Base-by-base conservation (phyloP, 2,113 vertebrate genomes). In the Myanophis thanlyinensis region DNA sequence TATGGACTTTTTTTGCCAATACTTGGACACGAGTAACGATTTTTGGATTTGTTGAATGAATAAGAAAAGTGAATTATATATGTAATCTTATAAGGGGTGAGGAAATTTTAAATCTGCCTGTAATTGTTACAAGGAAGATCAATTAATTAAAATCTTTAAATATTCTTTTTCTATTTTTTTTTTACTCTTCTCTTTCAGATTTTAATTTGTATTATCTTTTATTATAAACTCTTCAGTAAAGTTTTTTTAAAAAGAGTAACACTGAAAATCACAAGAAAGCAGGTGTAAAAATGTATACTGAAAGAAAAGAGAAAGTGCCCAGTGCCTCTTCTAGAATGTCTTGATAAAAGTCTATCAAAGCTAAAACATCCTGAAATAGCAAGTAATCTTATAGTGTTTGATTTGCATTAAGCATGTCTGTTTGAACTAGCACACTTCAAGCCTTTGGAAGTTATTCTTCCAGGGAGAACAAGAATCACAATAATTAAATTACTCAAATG, bases 251-350 rank as follows among this genome's bases (percentile, higher is more conserved):
- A 67, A 35, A 73, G 30, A 18, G n/a, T 35, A 73, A 73, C 62
- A 35, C 13, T 35, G n/a, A 35, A 91, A 49, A 27, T 0, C 0
- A 1, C 59, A 85, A 62, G 27, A 25, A 89, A 53, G 54, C 8
- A 89, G 30, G 25, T 1, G 1, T 47, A 84, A 56, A 30, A 88
- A 92, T 44, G 18, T 46, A 47, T 0, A 0, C 3, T 87, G 0
- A 0, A 80, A 87, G 89, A 93, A 48, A 10, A 67, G 3, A 13
- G 59, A 67, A 53, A 53, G 35, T 67, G 18, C 92, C 91, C 89
- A 15, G 44, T 73, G 20, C 6, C 48, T 92, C 73, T 22, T 20
- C 84, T 49, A 67, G 49, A 80, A 20, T 52, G 92, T 0, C n/a
- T 40, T 23, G 92, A 84, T 49, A 85, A 89, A 95, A 92, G 22